Evolutionary conservation across 1,140 invertebrate genomes (phyloP).

Genomic region (Oppia nitens): DNA sequence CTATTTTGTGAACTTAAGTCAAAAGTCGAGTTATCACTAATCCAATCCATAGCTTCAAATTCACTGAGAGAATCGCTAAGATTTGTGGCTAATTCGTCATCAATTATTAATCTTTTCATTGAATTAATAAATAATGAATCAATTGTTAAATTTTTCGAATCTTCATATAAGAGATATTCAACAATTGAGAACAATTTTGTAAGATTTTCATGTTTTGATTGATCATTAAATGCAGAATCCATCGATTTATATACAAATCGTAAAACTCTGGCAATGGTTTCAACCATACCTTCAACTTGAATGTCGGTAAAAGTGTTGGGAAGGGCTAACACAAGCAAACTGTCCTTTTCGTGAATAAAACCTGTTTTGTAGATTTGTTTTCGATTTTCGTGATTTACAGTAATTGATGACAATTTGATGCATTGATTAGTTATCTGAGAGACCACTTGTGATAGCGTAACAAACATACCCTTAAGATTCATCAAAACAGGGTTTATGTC

Average conservation of each 20-base stretch:
- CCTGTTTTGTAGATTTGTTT: background rate
- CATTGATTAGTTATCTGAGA: conserved; percentile 7
- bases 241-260: conserved; percentile 10
- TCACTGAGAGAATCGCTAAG: conserved; percentile 3
- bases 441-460: conserved; percentile 5
- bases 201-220: background rate
- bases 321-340: background rate
- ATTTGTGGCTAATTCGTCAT: conserved; percentile 2
- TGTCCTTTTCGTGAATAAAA: conserved; percentile 7
- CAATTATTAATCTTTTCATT: conserved; percentile 4
- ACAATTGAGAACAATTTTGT: background rate
- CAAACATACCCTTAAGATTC: conserved; percentile 12
- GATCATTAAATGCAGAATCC: conserved; percentile 7
- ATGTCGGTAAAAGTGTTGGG: background rate
- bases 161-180: background rate
- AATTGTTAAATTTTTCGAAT: background rate
- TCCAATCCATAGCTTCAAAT: conserved; percentile 13
- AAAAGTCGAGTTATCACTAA: background rate
- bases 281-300: background rate
- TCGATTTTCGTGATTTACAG: background rate
- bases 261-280: background rate
- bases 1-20: background rate
- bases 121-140: background rate
- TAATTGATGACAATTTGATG: background rate
- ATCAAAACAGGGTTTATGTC: background rate